phyloP scores from a whole-genome alignment of 2,888 invertebrate genomes.

The Agonopterix arenella region DNA sequence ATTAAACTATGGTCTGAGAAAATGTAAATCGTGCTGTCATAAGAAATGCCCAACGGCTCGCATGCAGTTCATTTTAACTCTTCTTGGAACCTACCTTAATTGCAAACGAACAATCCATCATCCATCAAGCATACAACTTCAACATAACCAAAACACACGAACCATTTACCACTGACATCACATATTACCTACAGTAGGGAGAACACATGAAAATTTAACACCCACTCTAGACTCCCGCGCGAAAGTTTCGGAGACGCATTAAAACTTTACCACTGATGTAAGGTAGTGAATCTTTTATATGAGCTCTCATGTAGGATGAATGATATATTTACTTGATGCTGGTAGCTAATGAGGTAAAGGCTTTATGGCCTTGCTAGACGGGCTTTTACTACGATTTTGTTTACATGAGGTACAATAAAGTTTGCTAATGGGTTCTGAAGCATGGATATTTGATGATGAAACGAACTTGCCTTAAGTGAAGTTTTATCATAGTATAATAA shows the following conservation, averaged over 20 bases:
- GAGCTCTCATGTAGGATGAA: conserved; percentile 6
- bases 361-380: too few species aligned
- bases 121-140: background rate
- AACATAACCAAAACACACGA: background rate
- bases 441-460: too few species aligned
- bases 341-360: background rate
- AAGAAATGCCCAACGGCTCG: too few species aligned
- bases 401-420: too few species aligned
- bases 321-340: conserved; percentile 3
- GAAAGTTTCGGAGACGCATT: conserved; percentile 12
- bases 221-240: conserved; percentile 6
- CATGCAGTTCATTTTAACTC: too few species aligned
- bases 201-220: conserved; percentile 11
- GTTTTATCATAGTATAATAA: too few species aligned
- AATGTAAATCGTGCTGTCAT: too few species aligned
- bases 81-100: too few species aligned
- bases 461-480: too few species aligned
- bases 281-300: conserved; percentile 8
- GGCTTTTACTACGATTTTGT: background rate
- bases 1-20: too few species aligned
- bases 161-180: conserved; percentile 8
- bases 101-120: too few species aligned
- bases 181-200: background rate
- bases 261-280: conserved; percentile 13
- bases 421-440: too few species aligned